Evolutionary conservation across 1,140 invertebrate species (phyloP).

Genomic region (Formica exsecta): DNA sequence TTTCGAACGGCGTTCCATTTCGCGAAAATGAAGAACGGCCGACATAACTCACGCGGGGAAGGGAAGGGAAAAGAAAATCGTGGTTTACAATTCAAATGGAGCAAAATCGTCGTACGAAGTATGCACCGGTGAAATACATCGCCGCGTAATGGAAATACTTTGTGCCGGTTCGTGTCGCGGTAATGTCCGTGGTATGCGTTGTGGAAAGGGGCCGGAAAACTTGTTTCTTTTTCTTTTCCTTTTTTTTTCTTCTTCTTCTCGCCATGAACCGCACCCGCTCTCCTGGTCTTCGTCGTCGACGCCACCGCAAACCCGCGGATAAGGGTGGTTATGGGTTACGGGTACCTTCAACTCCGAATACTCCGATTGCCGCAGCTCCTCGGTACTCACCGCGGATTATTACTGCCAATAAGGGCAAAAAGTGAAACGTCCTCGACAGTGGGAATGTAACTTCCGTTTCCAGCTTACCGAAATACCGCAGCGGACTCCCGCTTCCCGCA

Average conservation of each 20-base stretch:
- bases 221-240: conserved; percentile 45
- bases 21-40: conserved; percentile 58
- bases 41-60: conserved; percentile 43
- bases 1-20: conserved; percentile 40
- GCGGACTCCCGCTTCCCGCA: conserved; percentile 17
- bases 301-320: conserved; percentile 56
- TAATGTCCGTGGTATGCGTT: conserved; percentile 66
- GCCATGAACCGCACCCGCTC: neutral
- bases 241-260: neutral
- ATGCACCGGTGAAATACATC: conserved; percentile 71
- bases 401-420: conserved; percentile 51
- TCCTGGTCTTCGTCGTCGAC: conserved; percentile 7
- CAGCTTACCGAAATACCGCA: conserved; percentile 41
- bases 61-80: conserved; percentile 57
- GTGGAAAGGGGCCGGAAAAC: conserved; percentile 53
- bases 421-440: conserved; percentile 35
- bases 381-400: conserved; percentile 55
- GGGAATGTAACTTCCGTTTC: conserved; percentile 51
- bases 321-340: conserved; percentile 68
- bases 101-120: conserved; percentile 69
- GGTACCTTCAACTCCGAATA: conserved; percentile 59
- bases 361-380: conserved; percentile 53
- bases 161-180: conserved; percentile 67
- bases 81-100: conserved; percentile 73
- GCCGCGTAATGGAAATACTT: conserved; percentile 74